These are phyloP conservation scores for Caenorhabditis sp. DNA, from an alignment of 2,888 invertebrate species.

Conservation along the genomic window DNA sequence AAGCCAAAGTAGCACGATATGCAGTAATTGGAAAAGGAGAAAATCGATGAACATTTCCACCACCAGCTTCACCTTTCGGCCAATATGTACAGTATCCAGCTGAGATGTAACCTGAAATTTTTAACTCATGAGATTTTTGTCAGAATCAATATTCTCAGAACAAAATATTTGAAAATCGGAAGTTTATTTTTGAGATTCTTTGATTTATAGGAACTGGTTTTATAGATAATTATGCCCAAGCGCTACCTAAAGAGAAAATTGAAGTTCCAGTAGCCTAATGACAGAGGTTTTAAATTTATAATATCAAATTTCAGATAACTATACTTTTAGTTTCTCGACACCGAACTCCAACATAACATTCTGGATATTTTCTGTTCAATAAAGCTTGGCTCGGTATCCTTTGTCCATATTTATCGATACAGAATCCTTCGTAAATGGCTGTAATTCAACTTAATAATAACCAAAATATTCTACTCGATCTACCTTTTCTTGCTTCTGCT, in stretches of 20 bases:
- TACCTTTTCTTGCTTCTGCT: not conserved
- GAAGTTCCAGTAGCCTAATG: too few species aligned
- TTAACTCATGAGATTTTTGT: too few species aligned
- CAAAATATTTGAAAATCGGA: too few species aligned
- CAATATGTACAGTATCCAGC: constrained; percentile 35
- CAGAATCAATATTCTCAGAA: too few species aligned
- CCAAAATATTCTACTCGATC: too few species aligned
- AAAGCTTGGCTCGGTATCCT: not conserved
- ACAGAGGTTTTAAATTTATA: too few species aligned
- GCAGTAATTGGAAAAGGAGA: constrained; percentile 46
- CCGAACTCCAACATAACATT: constrained; percentile 17
- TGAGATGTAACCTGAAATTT: constrained; percentile 23
- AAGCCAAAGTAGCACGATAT: constrained; percentile 52
- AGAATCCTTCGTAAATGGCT: constrained; percentile 11
- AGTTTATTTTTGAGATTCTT: too few species aligned
- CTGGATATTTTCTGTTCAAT: constrained; percentile 5
- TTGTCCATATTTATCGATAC: constrained; percentile 13
- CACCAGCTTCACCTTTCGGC: constrained; percentile 24
- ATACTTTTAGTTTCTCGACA: not conserved
- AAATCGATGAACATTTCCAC: constrained; percentile 29
- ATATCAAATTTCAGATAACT: too few species aligned
- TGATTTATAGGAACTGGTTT: too few species aligned
- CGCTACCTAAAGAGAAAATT: too few species aligned
- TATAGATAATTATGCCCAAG: too few species aligned
- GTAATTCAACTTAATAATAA: too few species aligned